Conservation (phyloP, 2,888 invertebrate species). For the Scrobipalpa atriplicella region DNA sequence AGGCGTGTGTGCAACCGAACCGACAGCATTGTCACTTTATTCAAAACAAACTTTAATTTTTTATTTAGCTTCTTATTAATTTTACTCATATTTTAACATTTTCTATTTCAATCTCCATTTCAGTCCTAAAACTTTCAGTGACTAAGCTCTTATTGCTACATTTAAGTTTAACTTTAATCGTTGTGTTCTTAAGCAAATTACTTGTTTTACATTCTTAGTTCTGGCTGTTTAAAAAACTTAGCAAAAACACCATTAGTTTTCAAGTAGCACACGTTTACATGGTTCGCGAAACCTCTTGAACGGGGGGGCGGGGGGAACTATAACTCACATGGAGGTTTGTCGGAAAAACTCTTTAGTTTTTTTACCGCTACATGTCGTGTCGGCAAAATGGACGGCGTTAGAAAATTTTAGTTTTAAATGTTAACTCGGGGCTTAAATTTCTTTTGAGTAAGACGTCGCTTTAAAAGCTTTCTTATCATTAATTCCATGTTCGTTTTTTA, state of each 20-base stretch:
- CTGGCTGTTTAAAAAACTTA: background rate
- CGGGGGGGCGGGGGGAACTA: conserved; percentile 19
- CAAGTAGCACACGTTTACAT: conserved; percentile 19
- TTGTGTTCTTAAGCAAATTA: conserved; percentile 9
- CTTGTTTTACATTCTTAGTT: background rate
- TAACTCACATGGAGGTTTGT: conserved; percentile 33
- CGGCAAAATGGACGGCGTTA: conserved; percentile 30
- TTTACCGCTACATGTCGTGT: conserved; percentile 29
- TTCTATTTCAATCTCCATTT: background rate
- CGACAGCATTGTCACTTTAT: no score
- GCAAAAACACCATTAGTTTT: conserved; percentile 17
- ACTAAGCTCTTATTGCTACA: background rate
- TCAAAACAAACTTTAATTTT: no score
- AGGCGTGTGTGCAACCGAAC: no score
- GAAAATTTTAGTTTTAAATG: conserved; percentile 31
- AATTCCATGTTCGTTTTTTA: no score
- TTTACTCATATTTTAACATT: background rate
- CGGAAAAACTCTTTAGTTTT: conserved; percentile 32
- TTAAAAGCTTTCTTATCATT: no score
- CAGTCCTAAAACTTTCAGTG: background rate
- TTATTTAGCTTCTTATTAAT: no score
- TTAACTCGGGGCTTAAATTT: background rate
- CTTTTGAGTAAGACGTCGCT: background rate
- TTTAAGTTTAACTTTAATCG: background rate
- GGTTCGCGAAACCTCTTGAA: conserved; percentile 17